These are phyloP conservation scores for Fulica atra DNA, from an alignment of 2,113 vertebrate species.

Conservation along the genomic window DNA sequence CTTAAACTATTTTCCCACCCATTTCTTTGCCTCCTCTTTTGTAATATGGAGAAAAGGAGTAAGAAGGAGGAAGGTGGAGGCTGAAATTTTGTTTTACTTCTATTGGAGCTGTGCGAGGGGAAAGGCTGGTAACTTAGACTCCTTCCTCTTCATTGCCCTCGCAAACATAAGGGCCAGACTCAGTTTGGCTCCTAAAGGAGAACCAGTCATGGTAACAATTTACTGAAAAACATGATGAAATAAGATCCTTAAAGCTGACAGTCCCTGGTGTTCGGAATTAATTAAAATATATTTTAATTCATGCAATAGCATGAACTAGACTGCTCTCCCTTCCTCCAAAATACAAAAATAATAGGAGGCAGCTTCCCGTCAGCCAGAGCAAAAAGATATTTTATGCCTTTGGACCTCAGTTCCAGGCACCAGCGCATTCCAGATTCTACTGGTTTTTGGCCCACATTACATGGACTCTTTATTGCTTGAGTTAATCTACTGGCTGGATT, in stretches of 20 bases:
- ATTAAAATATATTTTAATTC: not conserved
- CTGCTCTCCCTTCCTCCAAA: not conserved
- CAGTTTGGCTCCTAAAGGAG: not conserved
- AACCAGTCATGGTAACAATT: not conserved
- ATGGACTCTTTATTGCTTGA: not conserved
- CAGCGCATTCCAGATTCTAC: conserved; percentile 10
- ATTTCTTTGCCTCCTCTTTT: not conserved
- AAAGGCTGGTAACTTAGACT: not conserved
- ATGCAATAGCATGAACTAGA: not conserved
- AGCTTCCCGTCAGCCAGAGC: not conserved
- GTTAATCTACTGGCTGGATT: not conserved
- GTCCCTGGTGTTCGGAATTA: not conserved
- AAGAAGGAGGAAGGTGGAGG: not conserved
- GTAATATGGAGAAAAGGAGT: not conserved
- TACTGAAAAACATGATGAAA: not conserved
- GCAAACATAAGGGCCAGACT: not conserved
- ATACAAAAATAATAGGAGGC: not conserved
- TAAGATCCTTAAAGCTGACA: not conserved
- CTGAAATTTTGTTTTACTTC: not conserved
- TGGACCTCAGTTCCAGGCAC: not conserved
- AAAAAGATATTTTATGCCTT: not conserved
- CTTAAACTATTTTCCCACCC: not conserved
- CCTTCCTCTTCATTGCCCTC: not conserved
- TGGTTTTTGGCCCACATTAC: not conserved
- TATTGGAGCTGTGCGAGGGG: not conserved